A percentile compares a stretch with the other conserved stretches of the same genome.
These are phyloP conservation scores for Herpailurus yagouaroundi DNA, from an alignment of 2,113 vertebrate genomes.

Conservation along the genomic window DNA sequence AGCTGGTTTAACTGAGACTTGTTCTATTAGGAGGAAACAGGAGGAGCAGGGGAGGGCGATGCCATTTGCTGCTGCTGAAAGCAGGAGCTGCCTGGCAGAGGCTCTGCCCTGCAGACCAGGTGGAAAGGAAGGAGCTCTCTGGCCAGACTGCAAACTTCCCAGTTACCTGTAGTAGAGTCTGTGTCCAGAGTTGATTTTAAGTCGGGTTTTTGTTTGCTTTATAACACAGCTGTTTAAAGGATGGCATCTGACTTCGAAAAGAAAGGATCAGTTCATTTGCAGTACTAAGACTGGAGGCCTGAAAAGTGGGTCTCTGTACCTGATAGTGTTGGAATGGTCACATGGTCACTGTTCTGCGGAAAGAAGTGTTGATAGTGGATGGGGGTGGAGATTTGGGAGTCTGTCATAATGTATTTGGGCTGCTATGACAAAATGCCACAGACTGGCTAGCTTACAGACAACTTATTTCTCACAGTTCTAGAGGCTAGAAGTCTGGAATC, in stretches of 20 bases:
- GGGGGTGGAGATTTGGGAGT: not conserved
- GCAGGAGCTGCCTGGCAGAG: too few species aligned
- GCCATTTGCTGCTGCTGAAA: not conserved
- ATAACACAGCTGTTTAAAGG: not conserved
- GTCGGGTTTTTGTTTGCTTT: not conserved
- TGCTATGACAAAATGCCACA: not conserved
- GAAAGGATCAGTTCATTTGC: not conserved
- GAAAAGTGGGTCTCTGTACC: not conserved
- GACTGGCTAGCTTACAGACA: not conserved
- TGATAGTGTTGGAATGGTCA: not conserved
- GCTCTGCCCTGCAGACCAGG: accelerated
- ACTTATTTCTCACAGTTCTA: not conserved
- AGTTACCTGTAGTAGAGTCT: not conserved
- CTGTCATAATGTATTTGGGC: not conserved
- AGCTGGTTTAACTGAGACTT: not conserved
- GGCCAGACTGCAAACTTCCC: not conserved
- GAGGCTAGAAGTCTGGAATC: not conserved
- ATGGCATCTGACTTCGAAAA: not conserved
- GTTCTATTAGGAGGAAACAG: not conserved
- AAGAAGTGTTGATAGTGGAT: not conserved
- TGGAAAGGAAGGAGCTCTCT: accelerated
- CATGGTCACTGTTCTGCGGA: not conserved
- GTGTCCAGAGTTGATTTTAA: not conserved
- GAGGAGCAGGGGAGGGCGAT: not conserved
- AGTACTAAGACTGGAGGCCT: not conserved